Evolutionary conservation across 2,797 vertebrate genomes (phyloP).

Genomic region (Melopsittacus undulatus): DNA sequence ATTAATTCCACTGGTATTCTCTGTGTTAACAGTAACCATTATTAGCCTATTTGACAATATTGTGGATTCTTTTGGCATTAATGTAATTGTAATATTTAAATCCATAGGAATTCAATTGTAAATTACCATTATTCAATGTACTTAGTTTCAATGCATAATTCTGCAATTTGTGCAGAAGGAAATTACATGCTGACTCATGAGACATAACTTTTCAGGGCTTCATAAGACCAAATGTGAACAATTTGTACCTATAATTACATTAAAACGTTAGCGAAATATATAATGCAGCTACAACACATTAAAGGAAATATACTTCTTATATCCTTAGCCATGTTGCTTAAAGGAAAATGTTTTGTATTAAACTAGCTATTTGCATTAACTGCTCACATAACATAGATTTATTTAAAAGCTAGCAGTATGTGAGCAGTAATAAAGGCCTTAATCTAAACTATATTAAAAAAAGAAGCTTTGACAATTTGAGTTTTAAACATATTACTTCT

Average conservation of each 20-base stretch:
- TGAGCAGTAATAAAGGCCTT: not conserved
- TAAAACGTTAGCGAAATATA: constrained; percentile 38
- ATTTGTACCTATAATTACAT: constrained; percentile 56
- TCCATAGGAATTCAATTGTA: constrained; percentile 56
- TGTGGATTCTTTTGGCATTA: constrained; percentile 50
- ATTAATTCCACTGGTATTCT: constrained; percentile 31
- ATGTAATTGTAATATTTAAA: constrained; percentile 57
- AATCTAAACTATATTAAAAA: not conserved
- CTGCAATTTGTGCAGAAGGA: constrained; percentile 48
- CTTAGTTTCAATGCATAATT: constrained; percentile 52
- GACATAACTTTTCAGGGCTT: constrained; percentile 45
- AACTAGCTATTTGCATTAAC: constrained; percentile 2
- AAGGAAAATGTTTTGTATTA: not conserved
- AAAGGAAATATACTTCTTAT: not conserved
- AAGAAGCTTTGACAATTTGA: not conserved
- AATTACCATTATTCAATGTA: constrained; percentile 49
- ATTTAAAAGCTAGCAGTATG: constrained; percentile 2
- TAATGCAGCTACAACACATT: not conserved
- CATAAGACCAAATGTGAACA: constrained; percentile 40
- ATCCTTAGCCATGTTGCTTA: not conserved
- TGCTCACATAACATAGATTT: not conserved
- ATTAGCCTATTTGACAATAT: constrained; percentile 58
- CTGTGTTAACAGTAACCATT: constrained; percentile 30
- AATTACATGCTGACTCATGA: constrained; percentile 61
- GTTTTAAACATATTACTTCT: not conserved